These are phyloP conservation scores for Bombus difficillimus DNA, from an alignment of 1,140 invertebrate genomes.

Conservation along the genomic window DNA sequence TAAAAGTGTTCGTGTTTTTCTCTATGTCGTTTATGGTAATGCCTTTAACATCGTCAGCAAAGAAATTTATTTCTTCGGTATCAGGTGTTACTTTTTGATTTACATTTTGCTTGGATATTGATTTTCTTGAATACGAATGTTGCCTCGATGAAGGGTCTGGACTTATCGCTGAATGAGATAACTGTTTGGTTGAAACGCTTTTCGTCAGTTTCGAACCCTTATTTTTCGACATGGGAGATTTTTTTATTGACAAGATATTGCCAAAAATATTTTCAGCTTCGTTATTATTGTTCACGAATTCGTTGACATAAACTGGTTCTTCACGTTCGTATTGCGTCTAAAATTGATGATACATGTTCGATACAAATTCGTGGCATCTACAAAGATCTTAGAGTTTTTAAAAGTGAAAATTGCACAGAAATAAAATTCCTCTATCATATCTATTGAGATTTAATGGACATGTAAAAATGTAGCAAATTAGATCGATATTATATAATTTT, in stretches of 20 bases:
- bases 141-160: neutral
- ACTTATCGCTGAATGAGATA: neutral
- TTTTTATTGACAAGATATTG: neutral
- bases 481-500: too few relatives aligned
- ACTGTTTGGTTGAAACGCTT: constrained; percentile 15
- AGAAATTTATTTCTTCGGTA: constrained; percentile 13
- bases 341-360: constrained; percentile 4
- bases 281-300: constrained; percentile 63
- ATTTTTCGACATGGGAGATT: neutral
- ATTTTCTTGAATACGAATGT: neutral
- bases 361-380: too few relatives aligned
- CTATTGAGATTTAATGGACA: too few relatives aligned
- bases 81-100: neutral
- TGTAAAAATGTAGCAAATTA: too few relatives aligned
- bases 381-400: neutral
- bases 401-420: neutral
- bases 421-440: too few relatives aligned
- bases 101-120: neutral
- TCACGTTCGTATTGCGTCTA: constrained; percentile 71
- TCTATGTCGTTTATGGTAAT: neutral
- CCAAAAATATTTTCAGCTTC: neutral
- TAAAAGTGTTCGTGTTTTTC: neutral
- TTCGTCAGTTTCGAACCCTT: neutral
- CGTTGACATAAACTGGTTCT: constrained; percentile 59
- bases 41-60: neutral